Percentiles rank a stretch among this genome's conserved stretches.
Conservation (phyloP, 1,140 invertebrate species). For the Coptotermes formosanus region DNA sequence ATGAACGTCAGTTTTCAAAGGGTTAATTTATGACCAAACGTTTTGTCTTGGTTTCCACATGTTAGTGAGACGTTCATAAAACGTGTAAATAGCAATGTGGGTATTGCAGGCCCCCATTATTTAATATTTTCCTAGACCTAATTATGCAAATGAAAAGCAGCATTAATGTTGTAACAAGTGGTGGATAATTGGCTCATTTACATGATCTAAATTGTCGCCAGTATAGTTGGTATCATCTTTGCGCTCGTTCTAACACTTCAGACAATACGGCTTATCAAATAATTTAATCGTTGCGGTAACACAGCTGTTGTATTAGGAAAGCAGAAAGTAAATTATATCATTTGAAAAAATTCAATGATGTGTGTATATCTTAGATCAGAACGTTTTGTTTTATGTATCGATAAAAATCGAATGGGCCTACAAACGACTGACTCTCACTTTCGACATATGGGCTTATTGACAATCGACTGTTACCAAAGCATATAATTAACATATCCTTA, state of each 20-base stretch:
- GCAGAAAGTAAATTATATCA: not conserved
- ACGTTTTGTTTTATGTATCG: not conserved
- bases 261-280: not conserved
- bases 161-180: not conserved
- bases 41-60: too few relatives aligned
- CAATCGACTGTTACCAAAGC: not conserved
- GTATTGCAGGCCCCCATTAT: too few relatives aligned
- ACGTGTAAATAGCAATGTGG: too few relatives aligned
- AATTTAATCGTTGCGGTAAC: not conserved
- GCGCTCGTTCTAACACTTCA: not conserved
- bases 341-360: constrained; percentile 3
- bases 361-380: not conserved
- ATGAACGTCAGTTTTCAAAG: too few relatives aligned
- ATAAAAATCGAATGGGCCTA: not conserved
- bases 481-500: not conserved
- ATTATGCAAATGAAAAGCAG: not conserved
- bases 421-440: not conserved
- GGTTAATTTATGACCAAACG: too few relatives aligned
- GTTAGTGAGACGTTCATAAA: too few relatives aligned
- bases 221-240: not conserved
- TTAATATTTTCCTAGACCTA: not conserved
- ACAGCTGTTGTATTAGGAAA: not conserved
- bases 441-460: not conserved
- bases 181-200: not conserved
- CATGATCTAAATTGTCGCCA: not conserved